Percentiles rank a stretch among this genome's conserved stretches.
Conservation (phyloP, 1,140 invertebrate genomes). For the Drosophila ogumai region DNA sequence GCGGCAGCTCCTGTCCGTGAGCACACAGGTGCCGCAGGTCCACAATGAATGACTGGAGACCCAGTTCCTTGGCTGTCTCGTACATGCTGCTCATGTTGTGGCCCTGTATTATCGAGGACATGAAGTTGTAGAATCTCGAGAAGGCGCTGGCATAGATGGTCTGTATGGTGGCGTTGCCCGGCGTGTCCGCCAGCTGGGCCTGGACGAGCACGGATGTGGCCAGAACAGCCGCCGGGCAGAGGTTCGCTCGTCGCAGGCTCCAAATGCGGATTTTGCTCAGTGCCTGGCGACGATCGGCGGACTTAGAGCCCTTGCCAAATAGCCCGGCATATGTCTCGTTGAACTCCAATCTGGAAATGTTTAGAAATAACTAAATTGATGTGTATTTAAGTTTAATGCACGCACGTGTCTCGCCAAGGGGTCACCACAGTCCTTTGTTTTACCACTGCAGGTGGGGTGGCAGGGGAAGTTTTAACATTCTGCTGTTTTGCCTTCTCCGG, state of each 20-base stretch:
- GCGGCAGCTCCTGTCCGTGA: conserved; percentile 76
- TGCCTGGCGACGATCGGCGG: conserved; percentile 33
- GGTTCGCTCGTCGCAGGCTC: conserved; percentile 63
- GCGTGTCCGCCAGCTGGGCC: conserved; percentile 55
- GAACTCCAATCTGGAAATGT: conserved; percentile 68
- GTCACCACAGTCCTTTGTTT: conserved; percentile 67
- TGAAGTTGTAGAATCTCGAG: conserved; percentile 81
- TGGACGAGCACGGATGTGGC: conserved; percentile 71
- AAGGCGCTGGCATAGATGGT: conserved; percentile 72
- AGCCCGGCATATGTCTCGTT: conserved; percentile 58
- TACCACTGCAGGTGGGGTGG: not conserved
- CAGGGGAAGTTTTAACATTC: conserved; percentile 13
- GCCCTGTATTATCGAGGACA: conserved; percentile 80
- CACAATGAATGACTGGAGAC: conserved; percentile 75
- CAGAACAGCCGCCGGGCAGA: conserved; percentile 79
- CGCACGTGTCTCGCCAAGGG: conserved; percentile 73
- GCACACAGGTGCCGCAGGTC: conserved; percentile 80
- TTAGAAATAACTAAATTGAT: not conserved
- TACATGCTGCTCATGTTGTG: conserved; percentile 80
- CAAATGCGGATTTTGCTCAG: conserved; percentile 67
- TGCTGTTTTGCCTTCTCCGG: not conserved
- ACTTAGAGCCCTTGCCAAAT: conserved; percentile 38
- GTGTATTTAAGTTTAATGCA: conserved; percentile 7
- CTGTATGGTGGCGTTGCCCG: conserved; percentile 45
- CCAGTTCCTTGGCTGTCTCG: conserved; percentile 69